Evolutionary conservation across 92 coral and sea anemone species (phyloP).

Genomic region (Plumapathes pennacea): DNA sequence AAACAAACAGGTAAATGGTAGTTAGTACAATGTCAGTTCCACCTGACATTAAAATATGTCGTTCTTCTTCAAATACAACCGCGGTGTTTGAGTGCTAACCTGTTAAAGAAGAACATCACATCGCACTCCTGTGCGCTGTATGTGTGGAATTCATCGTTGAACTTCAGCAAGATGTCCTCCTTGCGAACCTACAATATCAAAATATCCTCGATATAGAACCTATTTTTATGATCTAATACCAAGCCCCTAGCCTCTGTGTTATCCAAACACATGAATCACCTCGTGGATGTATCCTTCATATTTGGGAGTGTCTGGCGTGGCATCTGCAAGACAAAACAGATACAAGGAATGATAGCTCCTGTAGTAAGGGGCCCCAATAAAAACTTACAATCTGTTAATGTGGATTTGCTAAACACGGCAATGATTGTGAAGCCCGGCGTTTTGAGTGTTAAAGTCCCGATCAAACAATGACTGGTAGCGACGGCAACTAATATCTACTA

Average conservation of each 20-base stretch:
- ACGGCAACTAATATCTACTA: too few species aligned
- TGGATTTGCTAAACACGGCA: neutral
- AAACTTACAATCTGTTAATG: neutral
- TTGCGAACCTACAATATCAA: constrained; percentile 57
- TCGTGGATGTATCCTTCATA: constrained; percentile 96
- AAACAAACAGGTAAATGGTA: too few species aligned
- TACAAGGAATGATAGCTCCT: neutral
- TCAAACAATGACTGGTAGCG: too few species aligned
- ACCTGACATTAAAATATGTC: neutral
- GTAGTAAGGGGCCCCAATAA: neutral
- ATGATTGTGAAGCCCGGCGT: too few species aligned
- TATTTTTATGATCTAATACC: too few species aligned
- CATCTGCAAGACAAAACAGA: constrained; percentile 30
- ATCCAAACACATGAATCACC: constrained; percentile 45
- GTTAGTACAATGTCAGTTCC: neutral
- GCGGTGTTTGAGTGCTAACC: constrained; percentile 29
- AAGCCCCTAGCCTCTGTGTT: neutral
- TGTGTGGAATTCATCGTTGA: constrained; percentile 89
- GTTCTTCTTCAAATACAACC: too few species aligned
- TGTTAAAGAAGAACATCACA: constrained; percentile 89
- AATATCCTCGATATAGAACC: too few species aligned
- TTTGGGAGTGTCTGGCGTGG: constrained; percentile 62
- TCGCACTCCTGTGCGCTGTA: constrained; percentile 87
- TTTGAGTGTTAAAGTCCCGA: too few species aligned
- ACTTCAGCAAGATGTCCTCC: constrained; percentile 78